Conservation (phyloP, 2,113 vertebrate species). For the Scortum barcoo region DNA sequence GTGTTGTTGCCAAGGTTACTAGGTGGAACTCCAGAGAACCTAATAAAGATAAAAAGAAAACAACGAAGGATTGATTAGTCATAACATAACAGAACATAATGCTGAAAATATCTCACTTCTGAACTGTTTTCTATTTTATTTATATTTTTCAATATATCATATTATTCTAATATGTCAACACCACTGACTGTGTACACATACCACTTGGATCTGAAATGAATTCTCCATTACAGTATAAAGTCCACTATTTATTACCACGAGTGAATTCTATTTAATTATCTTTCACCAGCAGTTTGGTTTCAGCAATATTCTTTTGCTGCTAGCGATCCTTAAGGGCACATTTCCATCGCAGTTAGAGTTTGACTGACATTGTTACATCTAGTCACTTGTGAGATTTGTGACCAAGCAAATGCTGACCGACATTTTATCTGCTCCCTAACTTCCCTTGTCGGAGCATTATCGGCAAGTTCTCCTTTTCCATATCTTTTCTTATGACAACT, state of each 20-base stretch:
- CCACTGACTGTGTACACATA: no score
- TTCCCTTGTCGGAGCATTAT: not conserved
- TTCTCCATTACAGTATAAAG: not conserved
- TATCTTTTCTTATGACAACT: no score
- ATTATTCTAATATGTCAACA: not conserved
- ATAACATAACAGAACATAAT: not conserved
- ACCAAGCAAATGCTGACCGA: not conserved
- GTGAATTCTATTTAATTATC: not conserved
- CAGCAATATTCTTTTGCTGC: not conserved
- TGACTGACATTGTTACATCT: not conserved
- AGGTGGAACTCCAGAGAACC: conserved; percentile 95
- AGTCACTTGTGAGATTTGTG: not conserved
- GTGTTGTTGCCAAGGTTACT: conserved; percentile 97
- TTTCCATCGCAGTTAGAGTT: not conserved
- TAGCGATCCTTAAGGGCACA: not conserved
- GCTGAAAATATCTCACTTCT: not conserved
- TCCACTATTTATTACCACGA: not conserved
- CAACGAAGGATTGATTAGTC: not conserved
- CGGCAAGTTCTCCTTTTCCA: not conserved
- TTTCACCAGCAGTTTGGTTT: no score
- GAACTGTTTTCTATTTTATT: not conserved
- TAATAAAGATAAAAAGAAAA: conserved; percentile 60
- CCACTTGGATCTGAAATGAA: not conserved
- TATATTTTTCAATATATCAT: no score
- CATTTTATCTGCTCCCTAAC: not conserved